These are phyloP conservation scores for Oreonectes daqikongensis DNA, from an alignment of 2,797 vertebrate genomes.

Conservation along the genomic window DNA sequence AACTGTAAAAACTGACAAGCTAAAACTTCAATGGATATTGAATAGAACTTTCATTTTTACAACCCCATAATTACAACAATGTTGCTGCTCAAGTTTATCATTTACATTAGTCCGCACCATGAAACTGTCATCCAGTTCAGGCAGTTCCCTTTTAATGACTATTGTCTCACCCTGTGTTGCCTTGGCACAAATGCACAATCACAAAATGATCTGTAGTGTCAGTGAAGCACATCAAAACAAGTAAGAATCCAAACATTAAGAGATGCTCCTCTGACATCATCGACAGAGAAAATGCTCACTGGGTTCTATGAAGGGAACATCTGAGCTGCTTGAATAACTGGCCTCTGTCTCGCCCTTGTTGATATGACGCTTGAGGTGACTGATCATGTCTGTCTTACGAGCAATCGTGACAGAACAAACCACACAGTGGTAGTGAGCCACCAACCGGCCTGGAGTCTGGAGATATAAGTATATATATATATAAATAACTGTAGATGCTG, in stretches of 20 bases:
- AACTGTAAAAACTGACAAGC: background rate
- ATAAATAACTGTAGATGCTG: background rate
- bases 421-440: conserved; percentile 95
- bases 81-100: conserved; percentile 5
- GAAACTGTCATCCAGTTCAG: background rate
- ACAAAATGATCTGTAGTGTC: background rate
- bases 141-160: background rate
- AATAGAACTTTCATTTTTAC: conserved; percentile 1
- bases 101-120: conserved; percentile 5
- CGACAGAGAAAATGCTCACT: conserved; percentile 55
- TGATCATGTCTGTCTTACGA: conserved; percentile 93
- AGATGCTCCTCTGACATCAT: background rate
- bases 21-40: background rate
- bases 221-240: background rate
- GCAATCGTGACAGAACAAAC: conserved; percentile 92
- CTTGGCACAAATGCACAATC: conserved; percentile 11
- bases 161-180: background rate
- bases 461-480: conserved; percentile 13
- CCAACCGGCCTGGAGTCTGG: conserved; percentile 80
- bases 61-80: background rate
- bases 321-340: conserved; percentile 79
- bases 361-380: conserved; percentile 90
- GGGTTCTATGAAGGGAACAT: conserved; percentile 64
- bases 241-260: background rate
- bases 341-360: conserved; percentile 94